Percentiles rank a stretch among this genome's conserved stretches.
These are phyloP conservation scores for Zaprionus inermis DNA, from an alignment of 1,140 invertebrate genomes.

Conservation along the genomic window DNA sequence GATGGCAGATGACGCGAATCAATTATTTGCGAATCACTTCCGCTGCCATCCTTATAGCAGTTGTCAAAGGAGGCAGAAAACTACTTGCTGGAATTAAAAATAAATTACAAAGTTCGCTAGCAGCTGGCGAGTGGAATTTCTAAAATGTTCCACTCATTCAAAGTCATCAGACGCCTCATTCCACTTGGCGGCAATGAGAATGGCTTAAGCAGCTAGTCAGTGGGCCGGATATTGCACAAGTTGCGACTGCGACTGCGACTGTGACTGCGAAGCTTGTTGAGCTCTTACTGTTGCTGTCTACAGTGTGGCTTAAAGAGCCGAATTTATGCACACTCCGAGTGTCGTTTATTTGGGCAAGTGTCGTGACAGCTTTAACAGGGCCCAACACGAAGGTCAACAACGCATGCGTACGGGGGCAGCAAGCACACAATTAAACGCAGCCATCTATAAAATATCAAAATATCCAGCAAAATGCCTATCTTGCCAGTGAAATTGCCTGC, in stretches of 20 bases:
- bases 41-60: background rate
- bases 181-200: background rate
- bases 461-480: conserved; percentile 21
- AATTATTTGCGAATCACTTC: conserved; percentile 7
- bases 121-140: conserved; percentile 16
- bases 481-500: background rate
- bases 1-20: background rate
- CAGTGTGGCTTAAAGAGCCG: conserved; percentile 24
- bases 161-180: background rate
- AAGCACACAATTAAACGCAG: conserved; percentile 57
- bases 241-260: conserved; percentile 24
- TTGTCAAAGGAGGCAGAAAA: background rate
- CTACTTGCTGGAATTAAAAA: conserved; percentile 7
- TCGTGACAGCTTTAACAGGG: conserved; percentile 24
- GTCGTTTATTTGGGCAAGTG: conserved; percentile 24
- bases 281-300: conserved; percentile 1
- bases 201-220: conserved; percentile 17
- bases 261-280: background rate
- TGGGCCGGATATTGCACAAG: conserved; percentile 30
- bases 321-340: conserved; percentile 47
- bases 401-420: conserved; percentile 13
- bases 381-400: conserved; percentile 36
- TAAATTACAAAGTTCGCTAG: conserved; percentile 44
- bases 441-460: conserved; percentile 55
- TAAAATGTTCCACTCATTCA: conserved; percentile 10